phyloP scores from a whole-genome alignment of 2,797 vertebrate species.

The Lepidocolaptes lacrymiger region DNA sequence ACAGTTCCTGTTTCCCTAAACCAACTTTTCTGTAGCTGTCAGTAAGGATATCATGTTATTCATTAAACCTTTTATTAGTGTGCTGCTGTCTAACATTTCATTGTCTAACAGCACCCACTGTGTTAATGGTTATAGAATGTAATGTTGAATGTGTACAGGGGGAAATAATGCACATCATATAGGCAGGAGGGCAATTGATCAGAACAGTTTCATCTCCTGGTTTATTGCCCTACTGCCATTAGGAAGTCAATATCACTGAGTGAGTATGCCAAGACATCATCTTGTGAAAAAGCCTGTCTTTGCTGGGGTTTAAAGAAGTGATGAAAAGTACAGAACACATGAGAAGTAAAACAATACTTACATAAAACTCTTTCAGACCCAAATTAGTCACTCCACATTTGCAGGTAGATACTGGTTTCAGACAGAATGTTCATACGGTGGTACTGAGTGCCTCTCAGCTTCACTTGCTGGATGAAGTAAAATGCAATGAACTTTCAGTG shows the following conservation, averaged over 20 bases:
- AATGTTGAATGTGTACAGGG: neutral
- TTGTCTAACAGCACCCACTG: conserved; percentile 22
- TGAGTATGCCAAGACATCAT: neutral
- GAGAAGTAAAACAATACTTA: neutral
- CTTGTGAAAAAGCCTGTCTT: neutral
- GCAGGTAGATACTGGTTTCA: neutral
- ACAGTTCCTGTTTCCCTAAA: neutral
- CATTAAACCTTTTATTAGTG: conserved; percentile 25
- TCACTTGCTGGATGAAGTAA: neutral
- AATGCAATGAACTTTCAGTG: neutral
- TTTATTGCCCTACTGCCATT: neutral
- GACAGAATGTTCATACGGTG: neutral
- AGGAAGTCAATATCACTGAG: neutral
- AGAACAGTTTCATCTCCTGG: conserved; percentile 8
- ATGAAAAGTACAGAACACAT: neutral
- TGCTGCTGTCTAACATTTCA: conserved; percentile 21
- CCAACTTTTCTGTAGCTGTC: neutral
- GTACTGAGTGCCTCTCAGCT: neutral
- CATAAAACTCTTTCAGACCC: neutral
- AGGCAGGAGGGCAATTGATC: conserved; percentile 21
- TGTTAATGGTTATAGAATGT: neutral
- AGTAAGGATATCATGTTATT: neutral
- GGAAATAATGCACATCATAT: neutral
- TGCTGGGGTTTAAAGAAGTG: neutral
- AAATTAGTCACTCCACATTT: neutral